Evolutionary conservation across 2,797 vertebrate genomes (phyloP).

Genomic region (Cuniculus paca): DNA sequence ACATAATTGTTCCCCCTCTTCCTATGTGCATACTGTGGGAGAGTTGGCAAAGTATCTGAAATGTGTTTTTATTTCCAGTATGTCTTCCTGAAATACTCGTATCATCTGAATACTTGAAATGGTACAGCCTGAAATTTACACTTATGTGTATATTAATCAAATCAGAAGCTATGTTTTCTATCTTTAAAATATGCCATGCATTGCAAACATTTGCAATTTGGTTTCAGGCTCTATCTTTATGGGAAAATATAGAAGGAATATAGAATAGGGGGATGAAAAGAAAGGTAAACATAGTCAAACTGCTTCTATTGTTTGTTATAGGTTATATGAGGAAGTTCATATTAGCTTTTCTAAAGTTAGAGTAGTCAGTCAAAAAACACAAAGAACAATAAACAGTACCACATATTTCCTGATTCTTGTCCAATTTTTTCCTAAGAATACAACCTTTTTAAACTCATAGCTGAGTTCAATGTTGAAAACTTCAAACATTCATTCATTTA

Average conservation of each 20-base stretch:
- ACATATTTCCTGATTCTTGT: background rate
- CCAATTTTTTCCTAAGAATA: background rate
- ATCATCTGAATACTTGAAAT: conserved; percentile 35
- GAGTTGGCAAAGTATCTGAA: background rate
- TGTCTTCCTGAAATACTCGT: background rate
- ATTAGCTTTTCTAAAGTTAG: background rate
- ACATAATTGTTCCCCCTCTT: background rate
- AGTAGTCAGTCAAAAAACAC: background rate
- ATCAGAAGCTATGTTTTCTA: background rate
- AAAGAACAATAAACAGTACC: background rate
- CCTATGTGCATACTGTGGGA: background rate
- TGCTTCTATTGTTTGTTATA: background rate
- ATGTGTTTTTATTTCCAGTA: conserved; percentile 13
- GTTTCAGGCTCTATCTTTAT: background rate
- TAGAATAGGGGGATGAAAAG: background rate
- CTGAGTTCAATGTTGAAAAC: background rate
- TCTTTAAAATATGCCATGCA: background rate
- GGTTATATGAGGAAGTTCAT: background rate
- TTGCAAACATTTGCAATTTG: background rate
- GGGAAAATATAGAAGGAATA: background rate
- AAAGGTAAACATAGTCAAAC: background rate
- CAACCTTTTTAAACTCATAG: background rate
- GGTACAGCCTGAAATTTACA: background rate
- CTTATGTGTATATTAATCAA: background rate
- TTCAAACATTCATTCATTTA: background rate